Percentiles rank a stretch among this genome's conserved stretches.
These are phyloP conservation scores for Plumapathes pennacea DNA, from an alignment of 92 coral and sea anemone species.

Conservation along the genomic window DNA sequence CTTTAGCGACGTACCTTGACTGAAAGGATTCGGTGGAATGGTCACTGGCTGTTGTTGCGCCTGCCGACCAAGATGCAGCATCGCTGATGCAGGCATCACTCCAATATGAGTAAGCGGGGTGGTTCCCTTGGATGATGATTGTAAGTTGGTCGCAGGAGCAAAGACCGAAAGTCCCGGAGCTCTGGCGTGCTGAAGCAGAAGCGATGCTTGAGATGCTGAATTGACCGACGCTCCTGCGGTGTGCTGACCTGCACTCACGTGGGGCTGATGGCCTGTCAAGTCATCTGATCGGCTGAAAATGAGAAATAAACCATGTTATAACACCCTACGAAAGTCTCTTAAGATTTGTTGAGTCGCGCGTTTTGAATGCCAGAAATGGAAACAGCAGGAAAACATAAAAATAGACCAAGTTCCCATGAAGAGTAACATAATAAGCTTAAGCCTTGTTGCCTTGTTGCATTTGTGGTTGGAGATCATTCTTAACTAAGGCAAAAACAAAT, in stretches of 20 bases:
- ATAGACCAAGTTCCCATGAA: too few species aligned
- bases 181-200: constrained; percentile 44
- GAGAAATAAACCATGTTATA: too few species aligned
- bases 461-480: too few species aligned
- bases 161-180: constrained; percentile 72
- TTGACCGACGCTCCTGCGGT: constrained; percentile 29
- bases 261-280: too few species aligned
- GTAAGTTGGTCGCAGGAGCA: constrained; percentile 58
- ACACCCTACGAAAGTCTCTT: too few species aligned
- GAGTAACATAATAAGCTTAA: too few species aligned
- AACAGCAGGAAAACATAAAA: too few species aligned
- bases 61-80: constrained; percentile 77
- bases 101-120: constrained; percentile 74
- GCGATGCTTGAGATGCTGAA: constrained; percentile 25
- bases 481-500: neutral
- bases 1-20: constrained; percentile 57
- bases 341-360: too few species aligned
- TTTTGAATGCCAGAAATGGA: too few species aligned
- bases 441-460: too few species aligned
- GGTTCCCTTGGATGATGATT: constrained; percentile 68
- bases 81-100: constrained; percentile 55
- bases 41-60: constrained; percentile 62
- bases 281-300: too few species aligned
- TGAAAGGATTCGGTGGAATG: constrained; percentile 62
- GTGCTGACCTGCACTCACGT: constrained; percentile 20